Base-by-base conservation (phyloP, 2,797 vertebrate species). In the Acomys russatus region DNA sequence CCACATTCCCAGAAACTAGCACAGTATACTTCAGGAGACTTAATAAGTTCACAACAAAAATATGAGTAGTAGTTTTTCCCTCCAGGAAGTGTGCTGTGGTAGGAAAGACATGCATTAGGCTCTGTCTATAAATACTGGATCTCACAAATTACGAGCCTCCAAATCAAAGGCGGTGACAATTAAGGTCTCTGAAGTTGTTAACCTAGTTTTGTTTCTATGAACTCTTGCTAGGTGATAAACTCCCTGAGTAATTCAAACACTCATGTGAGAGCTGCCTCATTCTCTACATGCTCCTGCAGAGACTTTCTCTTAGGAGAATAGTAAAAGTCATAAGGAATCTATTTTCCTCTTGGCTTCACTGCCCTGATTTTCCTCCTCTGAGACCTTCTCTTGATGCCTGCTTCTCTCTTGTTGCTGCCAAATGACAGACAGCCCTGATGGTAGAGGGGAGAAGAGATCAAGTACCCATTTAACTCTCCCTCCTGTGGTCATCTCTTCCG, bases 41-140 rank as follows among this genome's bases (percentile, higher is more conserved):
- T 68, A 66, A 38, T 80, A 92, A 84, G 88, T 30, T 92, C 70
- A 90, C 38, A 87, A 77, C 33, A 92, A 92, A 91, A 93, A 88
- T 12, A 56, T 18, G 54, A 73, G 30, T 22, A 85, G 51, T 25
- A 77, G 84, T 80, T 90, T 63, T 3, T 70, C 33, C 80, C 22
- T 54, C 35, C 4, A 83, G 3, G 49, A 83, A 51, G 51, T 96
- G 77, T 28, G 49, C 28, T 78, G 59, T 10, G 71, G 49, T 33
- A 83, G 35, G 77, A 92, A 95, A 66, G 33, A 38, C 64, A 68
- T 20, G 56, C 44, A 49, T 7, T 77, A 90, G 66, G 28, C 33
- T 56, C 54, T 90, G 9, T 1, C 51, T 35, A 77, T 54, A 87
- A 94, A 18, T 71, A 84, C 71, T 91, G 12, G 83, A 79, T 73